Base-by-base conservation (phyloP, 1,140 invertebrate genomes). In the Drosophila lacertosa region DNA sequence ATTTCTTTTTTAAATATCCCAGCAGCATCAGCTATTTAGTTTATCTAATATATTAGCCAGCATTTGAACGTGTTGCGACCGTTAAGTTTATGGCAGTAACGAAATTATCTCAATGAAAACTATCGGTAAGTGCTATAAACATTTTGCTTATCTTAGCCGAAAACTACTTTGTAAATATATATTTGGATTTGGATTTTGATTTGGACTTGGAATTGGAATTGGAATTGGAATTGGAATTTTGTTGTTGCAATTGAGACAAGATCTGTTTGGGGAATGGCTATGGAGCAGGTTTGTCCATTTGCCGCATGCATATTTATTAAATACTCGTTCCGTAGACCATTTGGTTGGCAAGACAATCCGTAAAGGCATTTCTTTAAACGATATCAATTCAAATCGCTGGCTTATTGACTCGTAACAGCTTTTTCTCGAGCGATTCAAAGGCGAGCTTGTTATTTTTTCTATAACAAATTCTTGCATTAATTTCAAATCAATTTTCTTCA, bases 401-500 rank as follows among this genome's bases (percentile, higher is more conserved):
- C 79, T 72, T 72, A 72, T 72, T 72, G 69, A 67, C 63, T 72
- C 63, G 68, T 58, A 84, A 83, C 75, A 84, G 80, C 71, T 83
- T 84, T 83, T 77, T 74, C 68, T 66, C 66, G 71, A 83, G 59
- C 80, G 76, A 79, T 84, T 86, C 82, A 71, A 74, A 88, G 63
- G 78, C 67, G 74, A 89, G 83, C 82, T 88, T 88, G 82, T 88
- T 88, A 76, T 82, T 82, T 88, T 88, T 88, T 88, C 83, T 88
- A 88, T 88, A 88, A 89, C 86, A 90, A 90, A 90, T 90, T 90
- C 89, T 89, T 90, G 89, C 89, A 90, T 90, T 90, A 90, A 90
- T 90, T 90, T 90, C 89, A 80, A 90, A 90, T 90, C 88, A 90
- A 90, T 90, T 90, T 90, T 89, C 89, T 89, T 89, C 89, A 90